Evolutionary conservation across 2,797 vertebrate species (phyloP), one percentile per base, ranked within the genome.

Genomic region (Anniella stebbinsi): DNA sequence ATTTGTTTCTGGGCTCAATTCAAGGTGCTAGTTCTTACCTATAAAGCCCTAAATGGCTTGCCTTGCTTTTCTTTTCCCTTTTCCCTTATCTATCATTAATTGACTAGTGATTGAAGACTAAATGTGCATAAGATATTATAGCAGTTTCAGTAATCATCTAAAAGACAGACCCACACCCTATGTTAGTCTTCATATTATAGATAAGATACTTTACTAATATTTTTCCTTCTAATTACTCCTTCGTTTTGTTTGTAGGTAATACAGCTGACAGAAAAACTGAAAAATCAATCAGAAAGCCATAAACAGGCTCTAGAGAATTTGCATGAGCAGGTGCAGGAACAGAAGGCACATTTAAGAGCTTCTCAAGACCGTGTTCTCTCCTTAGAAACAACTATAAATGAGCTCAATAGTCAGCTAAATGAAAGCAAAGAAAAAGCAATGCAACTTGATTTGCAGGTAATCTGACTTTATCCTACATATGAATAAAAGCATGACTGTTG

Each of bases 271-370:
- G 98, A 99, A 94, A 99, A 99, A 96, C 95, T 99, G 93, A 99
- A 99, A 97, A 99, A 99, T 96, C 99, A 99, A 48, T 99, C 98
- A 0, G 99, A 99, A 97, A 99, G 99, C 96, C 98, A 99, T 97
- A 99, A 99, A 93, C 99, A 99, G 96, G 99, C 99, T 77, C 98
- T 99, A 95, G 99, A 99, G 91, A 98, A 99, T 96, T 97, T 99
- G 54, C 99, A 99, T 6, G 98, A 99, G 88, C 98, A 99, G 96
- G 98, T 99, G 36, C 99, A 99, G 95, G 99, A 99, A 93, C 99
- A 99, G 96, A 99, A 99, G 96, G 98, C 97, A 11, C 98, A 98
- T 86, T 94, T 99, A 78, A 98, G 98, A 78, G 98, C 98, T 30
- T 98, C 98, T 48, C 98, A 99, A 95, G 99, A 99, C 96, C 97